Conservation (phyloP, 2,888 invertebrate species). For the Muschampia plurimacula region DNA sequence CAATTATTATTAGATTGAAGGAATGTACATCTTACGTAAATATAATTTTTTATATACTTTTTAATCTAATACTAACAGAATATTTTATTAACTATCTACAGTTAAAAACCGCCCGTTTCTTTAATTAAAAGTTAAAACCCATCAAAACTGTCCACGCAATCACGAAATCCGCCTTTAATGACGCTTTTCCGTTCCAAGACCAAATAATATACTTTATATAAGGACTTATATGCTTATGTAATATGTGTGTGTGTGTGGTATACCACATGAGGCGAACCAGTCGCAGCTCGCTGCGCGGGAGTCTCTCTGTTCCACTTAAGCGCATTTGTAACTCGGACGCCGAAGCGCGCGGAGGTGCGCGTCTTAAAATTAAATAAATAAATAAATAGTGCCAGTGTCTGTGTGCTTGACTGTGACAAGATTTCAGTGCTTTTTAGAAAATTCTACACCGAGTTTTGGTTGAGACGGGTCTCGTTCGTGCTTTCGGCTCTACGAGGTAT, state of each 20-base stretch:
- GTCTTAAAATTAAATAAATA: slow-evolving; percentile 44
- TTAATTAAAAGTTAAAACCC: slow-evolving; percentile 35
- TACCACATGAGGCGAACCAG: slow-evolving; percentile 49
- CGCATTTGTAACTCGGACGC: slow-evolving; percentile 76
- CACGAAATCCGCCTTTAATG: slow-evolving; percentile 64
- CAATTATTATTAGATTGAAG: no score
- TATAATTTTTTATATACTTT: no score
- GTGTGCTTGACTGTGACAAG: slow-evolving; percentile 51
- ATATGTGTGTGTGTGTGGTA: slow-evolving; percentile 52
- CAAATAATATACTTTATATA: slow-evolving; percentile 74
- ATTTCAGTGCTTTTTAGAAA: slow-evolving; percentile 42
- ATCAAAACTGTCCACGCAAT: slow-evolving; percentile 53
- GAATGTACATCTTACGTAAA: no score
- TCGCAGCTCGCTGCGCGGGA: slow-evolving; percentile 69
- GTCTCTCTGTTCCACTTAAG: slow-evolving; percentile 79
- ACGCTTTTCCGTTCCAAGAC: slow-evolving; percentile 74
- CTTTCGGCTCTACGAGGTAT: slow-evolving; percentile 44
- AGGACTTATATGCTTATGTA: slow-evolving; percentile 61
- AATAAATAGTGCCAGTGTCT: slow-evolving; percentile 54
- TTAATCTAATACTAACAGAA: no score
- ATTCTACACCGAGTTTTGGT: slow-evolving; percentile 28
- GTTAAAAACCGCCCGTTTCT: background rate
- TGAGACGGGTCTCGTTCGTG: slow-evolving; percentile 4
- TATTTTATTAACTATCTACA: no score
- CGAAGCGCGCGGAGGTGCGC: slow-evolving; percentile 62